Conservation (phyloP, 2,888 invertebrate species). For the Apotomis turbidana region DNA sequence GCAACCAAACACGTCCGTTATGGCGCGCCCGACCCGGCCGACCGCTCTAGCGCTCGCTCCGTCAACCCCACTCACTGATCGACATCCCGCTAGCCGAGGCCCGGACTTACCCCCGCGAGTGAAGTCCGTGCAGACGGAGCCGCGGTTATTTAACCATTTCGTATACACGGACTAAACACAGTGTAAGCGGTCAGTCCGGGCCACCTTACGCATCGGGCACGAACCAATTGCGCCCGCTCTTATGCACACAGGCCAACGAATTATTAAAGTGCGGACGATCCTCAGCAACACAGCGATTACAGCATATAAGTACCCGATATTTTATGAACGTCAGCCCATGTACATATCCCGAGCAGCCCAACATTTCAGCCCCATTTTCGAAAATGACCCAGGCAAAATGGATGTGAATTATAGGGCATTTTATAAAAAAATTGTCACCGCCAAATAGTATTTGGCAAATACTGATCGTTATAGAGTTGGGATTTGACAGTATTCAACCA, state of each 20-base stretch:
- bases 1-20: conserved; percentile 69
- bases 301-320: background rate
- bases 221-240: background rate
- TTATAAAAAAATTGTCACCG: background rate
- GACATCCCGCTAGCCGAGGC: too few species aligned
- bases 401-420: background rate
- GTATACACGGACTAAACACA: background rate
- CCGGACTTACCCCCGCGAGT: too few species aligned
- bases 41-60: conserved; percentile 51
- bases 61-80: conserved; percentile 26
- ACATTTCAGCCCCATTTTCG: background rate
- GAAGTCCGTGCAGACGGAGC: too few species aligned
- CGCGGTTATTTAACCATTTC: too few species aligned
- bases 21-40: conserved; percentile 21
- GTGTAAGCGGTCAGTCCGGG: background rate
- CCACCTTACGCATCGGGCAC: background rate
- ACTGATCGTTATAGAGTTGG: conserved; percentile 40
- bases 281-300: too few species aligned
- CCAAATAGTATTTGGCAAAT: background rate
- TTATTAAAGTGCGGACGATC: background rate
- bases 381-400: background rate
- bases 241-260: background rate
- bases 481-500: too few species aligned
- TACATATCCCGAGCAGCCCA: background rate
- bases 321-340: background rate